phyloP scores from a whole-genome alignment of 2,888 invertebrate genomes.

The Trissoscelio sp. region DNA sequence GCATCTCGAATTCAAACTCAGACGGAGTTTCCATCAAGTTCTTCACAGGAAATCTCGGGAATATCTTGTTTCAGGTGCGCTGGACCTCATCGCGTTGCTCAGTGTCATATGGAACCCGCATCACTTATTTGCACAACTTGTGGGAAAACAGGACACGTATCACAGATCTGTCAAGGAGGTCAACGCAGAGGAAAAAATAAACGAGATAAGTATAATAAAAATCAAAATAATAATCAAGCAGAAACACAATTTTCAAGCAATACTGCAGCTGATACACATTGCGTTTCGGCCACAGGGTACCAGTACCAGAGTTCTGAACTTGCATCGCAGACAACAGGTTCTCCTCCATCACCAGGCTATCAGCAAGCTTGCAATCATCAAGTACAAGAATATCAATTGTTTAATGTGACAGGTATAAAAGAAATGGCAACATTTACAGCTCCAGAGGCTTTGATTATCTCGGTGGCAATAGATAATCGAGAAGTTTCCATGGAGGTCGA shows the following conservation, averaged over 20 bases:
- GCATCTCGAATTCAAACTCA: too few species aligned
- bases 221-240: not conserved
- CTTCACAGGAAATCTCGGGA: too few species aligned
- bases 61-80: not conserved
- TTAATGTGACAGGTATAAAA: not conserved
- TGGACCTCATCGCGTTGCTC: not conserved
- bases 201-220: not conserved
- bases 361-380: too few species aligned
- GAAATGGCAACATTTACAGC: not conserved
- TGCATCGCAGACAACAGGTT: too few species aligned
- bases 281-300: too few species aligned
- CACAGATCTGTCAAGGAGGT: not conserved
- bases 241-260: not conserved
- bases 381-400: not conserved
- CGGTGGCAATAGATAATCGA: not conserved
- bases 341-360: too few species aligned
- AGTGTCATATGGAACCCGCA: not conserved
- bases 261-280: too few species aligned
- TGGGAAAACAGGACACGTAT: not conserved
- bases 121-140: not conserved
- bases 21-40: too few species aligned
- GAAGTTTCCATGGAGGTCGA: conserved; percentile 1
- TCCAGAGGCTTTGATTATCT: conserved; percentile 4
- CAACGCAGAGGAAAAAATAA: not conserved
- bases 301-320: too few species aligned